Evolutionary conservation across 2,797 vertebrate genomes (phyloP), one percentile per base, ranked within the genome.

Genomic region (Orestias chungarensis): DNA sequence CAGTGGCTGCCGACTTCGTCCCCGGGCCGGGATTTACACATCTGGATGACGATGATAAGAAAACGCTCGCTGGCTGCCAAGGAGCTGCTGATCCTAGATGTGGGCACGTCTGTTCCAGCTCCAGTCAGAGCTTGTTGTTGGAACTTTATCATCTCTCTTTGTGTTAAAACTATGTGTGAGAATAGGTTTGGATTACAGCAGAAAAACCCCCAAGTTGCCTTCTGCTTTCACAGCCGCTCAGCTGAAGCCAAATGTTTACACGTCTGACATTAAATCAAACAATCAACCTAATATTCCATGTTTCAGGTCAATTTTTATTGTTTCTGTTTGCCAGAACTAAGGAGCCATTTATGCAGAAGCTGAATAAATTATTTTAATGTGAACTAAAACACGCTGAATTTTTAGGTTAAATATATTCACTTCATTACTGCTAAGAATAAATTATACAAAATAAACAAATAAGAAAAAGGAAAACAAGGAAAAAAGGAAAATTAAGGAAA

Each of bases 41-140:
- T 72, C 71, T 86, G 73, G 85, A 91, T 89, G 87, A 86, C 81
- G 84, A 86, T 87, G 47, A 50, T n/a, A n/a, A 40, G n/a, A n/a
- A n/a, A n/a, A n/a, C n/a, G n/a, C n/a, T n/a, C n/a, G n/a, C n/a
- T n/a, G n/a, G n/a, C n/a, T n/a, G n/a, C n/a, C n/a, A n/a, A 82
- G 75, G 69, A 84, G 82, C 85, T 86, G 70, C 83, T 86, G 79
- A 88, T 86, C 64, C 83, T 74, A 35, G 14, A 81, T 72, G 40
- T n/a, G 82, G 86, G 82, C 86, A 85, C 68, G 81, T 80, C 66
- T 6, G 65, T 71, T 46, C 49, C 33, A 79, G 76, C 75, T 76
- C 68, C 69, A 55, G 90, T 86, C 82, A 47, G 55, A 79, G 71
- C 91, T 86, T 89, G 88, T 89, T 31, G 59, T 23, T 52, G 62